Percentiles rank a stretch among this genome's conserved stretches.
Conservation (phyloP, 1,140 invertebrate genomes). For the Trinorchestia longiramus region DNA sequence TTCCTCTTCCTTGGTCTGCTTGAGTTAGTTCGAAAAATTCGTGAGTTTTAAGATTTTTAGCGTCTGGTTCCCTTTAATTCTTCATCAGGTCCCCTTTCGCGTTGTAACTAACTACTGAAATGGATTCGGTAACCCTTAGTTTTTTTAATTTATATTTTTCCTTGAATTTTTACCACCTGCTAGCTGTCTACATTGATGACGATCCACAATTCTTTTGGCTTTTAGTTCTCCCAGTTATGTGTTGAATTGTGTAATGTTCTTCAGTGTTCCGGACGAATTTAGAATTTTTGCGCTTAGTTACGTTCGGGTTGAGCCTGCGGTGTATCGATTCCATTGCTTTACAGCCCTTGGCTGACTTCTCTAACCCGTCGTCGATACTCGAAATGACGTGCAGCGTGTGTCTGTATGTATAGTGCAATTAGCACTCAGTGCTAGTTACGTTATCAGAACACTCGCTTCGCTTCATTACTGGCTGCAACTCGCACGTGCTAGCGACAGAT, state of each 20-base stretch:
- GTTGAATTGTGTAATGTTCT: not conserved
- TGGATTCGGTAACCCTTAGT: not conserved
- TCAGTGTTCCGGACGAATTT: not conserved
- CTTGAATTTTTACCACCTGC: too few relatives aligned
- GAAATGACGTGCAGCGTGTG: not conserved
- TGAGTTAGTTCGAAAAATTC: not conserved
- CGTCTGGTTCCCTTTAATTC: not conserved
- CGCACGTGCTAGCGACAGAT: not conserved
- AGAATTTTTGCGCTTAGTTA: not conserved
- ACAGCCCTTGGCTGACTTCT: not conserved
- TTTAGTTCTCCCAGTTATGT: not conserved
- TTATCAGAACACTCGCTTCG: not conserved
- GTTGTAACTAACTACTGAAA: not conserved
- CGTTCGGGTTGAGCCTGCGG: not conserved
- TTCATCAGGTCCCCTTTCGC: not conserved
- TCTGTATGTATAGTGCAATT: not conserved
- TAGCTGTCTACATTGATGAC: not conserved
- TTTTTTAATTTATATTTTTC: not conserved
- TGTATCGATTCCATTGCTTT: too few relatives aligned
- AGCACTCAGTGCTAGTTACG: too few relatives aligned
- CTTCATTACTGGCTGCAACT: not conserved
- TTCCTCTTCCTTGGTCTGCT: not conserved
- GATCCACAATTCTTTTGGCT: not conserved
- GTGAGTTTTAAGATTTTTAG: not conserved
- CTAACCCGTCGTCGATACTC: not conserved